Percentiles rank a stretch among this genome's conserved stretches.
Evolutionary conservation across 2,888 invertebrate species (phyloP).

Genomic region (Drosophila barbarae): DNA sequence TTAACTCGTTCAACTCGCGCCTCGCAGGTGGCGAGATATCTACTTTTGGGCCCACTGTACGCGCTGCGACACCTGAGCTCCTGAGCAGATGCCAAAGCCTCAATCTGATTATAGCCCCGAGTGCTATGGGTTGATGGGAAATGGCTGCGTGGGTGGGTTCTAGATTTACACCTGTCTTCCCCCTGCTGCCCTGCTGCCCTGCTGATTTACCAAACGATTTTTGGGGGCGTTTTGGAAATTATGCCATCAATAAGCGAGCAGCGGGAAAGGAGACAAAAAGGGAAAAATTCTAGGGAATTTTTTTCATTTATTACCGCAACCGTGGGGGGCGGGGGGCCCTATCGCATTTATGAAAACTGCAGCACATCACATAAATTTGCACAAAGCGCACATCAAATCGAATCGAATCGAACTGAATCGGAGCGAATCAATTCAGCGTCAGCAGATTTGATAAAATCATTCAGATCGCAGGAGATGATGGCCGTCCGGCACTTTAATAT

Average conservation of each 20-base stretch:
- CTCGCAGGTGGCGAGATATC: not conserved
- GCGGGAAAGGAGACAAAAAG: slow-evolving; percentile 1
- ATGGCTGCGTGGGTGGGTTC: not conserved
- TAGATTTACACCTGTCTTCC: slow-evolving; percentile 5
- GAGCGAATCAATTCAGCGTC: slow-evolving; percentile 63
- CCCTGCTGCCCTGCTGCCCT: not conserved
- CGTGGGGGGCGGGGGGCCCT: not conserved
- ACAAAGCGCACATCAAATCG: slow-evolving; percentile 65
- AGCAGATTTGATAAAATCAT: slow-evolving; percentile 67
- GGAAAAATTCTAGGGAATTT: not conserved
- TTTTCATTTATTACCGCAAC: slow-evolving; percentile 42
- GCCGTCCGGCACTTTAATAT: slow-evolving; percentile 40
- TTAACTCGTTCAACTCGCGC: not conserved
- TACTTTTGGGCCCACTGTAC: slow-evolving; percentile 29
- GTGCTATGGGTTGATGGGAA: slow-evolving; percentile 41
- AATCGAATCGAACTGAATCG: slow-evolving; percentile 36
- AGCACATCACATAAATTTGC: slow-evolving; percentile 63
- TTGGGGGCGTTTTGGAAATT: slow-evolving; percentile 47
- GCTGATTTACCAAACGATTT: slow-evolving; percentile 38
- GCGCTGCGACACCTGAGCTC: slow-evolving; percentile 22
- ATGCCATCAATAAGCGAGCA: slow-evolving; percentile 52
- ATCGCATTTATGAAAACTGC: slow-evolving; percentile 63
- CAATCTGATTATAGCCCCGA: slow-evolving; percentile 69
- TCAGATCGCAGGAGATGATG: slow-evolving; percentile 37
- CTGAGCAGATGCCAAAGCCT: slow-evolving; percentile 17